Base-by-base conservation (phyloP, 2,113 vertebrate genomes). In the Alexandromys fortis region DNA sequence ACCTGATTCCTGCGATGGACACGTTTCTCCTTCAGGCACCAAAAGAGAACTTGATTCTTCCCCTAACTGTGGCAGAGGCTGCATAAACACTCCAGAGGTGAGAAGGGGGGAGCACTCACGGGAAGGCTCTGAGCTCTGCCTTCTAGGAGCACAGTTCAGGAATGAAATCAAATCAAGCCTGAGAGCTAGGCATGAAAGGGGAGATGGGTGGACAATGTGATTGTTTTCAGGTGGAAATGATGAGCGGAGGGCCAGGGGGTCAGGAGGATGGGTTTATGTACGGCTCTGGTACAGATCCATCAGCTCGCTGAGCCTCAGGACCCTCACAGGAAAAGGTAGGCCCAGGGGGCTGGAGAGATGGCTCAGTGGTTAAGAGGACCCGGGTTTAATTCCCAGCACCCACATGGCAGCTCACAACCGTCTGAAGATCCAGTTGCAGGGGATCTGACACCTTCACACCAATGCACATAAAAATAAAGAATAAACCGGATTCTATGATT, bases 31-130 rank as follows among this genome's bases (percentile, higher is more conserved):
- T 38, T 49, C 70, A 67, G 91, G 87, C 0, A 0, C 78, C 65
- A 67, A 85, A 68, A 73, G 45, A 85, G 55, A 96, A 85, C 70
- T 55, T 93, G 86, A 89, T 35, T 91, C 78, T 55, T 58, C 28
- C 49, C n/a, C 13, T 82, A 91, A 58, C 5, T 67, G 70, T 42
- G 89, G 75, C 26, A 63, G 61, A 77, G 26, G 52, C 79, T 17
- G 82, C 67, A 8, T 38, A 58, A 76, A 49, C 47, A 82, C 26
- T 75, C n/a, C 61, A 49, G 28, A 82, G 52, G 52, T 67, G 49
- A 86, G 55, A 81, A 47, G 21, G 58, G 92, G 38, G 86, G 55
- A 45, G 72, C 13, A 10, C 7, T 63, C 65, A 73, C 0, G 2
- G 35, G 47, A 93, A 24, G 55, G 47, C 21, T 63, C 17, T 28